These are phyloP conservation scores for Poecilia wingei DNA, from an alignment of 2,797 vertebrate species.

Conservation along the genomic window DNA sequence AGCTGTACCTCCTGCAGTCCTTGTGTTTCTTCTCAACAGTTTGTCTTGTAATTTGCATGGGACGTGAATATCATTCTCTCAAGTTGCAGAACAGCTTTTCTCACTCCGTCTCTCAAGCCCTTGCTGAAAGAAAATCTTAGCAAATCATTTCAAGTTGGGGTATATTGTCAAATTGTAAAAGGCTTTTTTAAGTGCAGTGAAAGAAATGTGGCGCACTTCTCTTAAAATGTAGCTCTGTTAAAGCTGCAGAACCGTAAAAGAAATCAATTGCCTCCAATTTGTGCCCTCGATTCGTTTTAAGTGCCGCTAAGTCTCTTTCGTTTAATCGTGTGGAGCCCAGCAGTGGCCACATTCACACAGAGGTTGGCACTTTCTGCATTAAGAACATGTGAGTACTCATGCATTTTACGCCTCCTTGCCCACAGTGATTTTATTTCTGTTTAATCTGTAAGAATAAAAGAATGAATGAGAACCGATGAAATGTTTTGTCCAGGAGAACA, in stretches of 20 bases:
- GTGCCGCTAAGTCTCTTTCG: background rate
- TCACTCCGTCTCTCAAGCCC: conserved; percentile 4
- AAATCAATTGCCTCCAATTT: background rate
- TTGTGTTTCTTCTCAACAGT: conserved; percentile 13
- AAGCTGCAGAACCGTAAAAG: conserved; percentile 13
- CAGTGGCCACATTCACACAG: background rate
- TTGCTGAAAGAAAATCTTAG: conserved; percentile 6
- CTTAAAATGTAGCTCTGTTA: conserved; percentile 5
- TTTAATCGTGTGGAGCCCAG: background rate
- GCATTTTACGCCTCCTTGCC: background rate
- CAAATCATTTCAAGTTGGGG: conserved; percentile 14
- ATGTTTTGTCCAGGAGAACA: background rate
- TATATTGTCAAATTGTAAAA: conserved; percentile 5
- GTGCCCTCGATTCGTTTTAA: background rate
- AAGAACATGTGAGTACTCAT: background rate
- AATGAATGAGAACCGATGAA: background rate
- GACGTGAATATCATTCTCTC: background rate
- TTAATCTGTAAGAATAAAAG: background rate
- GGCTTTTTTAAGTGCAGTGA: conserved; percentile 6
- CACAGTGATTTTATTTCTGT: background rate
- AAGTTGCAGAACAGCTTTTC: conserved; percentile 11
- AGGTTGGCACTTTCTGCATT: background rate
- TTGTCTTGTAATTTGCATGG: conserved; percentile 25
- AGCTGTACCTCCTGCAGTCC: conserved; percentile 13
- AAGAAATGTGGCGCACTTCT: conserved; percentile 13